Evolutionary conservation across 2,888 invertebrate genomes (phyloP).

Genomic region (Spodoptera exigua): DNA sequence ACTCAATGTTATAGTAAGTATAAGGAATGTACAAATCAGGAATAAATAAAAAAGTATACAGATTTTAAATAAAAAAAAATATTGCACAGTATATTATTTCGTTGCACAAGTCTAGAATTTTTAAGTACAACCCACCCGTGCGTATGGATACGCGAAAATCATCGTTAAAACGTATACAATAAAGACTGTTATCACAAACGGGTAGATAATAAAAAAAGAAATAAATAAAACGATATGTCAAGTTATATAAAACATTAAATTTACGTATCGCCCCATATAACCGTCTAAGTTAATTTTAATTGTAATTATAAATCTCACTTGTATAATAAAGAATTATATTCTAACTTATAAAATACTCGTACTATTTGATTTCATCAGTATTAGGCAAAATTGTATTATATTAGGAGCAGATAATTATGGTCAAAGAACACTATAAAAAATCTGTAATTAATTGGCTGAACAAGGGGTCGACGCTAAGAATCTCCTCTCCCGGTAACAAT

Average conservation of each 20-base stretch:
- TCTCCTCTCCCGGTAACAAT: too few species aligned
- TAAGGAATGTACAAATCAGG: conserved; percentile 51
- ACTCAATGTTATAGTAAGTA: conserved; percentile 27
- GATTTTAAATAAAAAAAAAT: conserved; percentile 49
- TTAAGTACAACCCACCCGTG: conserved; percentile 29
- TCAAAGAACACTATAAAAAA: too few species aligned
- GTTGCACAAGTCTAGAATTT: conserved; percentile 36
- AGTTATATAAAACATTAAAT: conserved; percentile 22
- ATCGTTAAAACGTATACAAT: too few species aligned
- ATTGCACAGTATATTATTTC: conserved; percentile 51
- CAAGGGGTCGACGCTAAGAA: too few species aligned
- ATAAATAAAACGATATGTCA: conserved; percentile 35
- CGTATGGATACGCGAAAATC: too few species aligned
- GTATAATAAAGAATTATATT: conserved; percentile 27
- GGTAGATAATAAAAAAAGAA: conserved; percentile 4
- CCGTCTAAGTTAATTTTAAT: conserved; percentile 1
- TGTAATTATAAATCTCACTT: conserved; percentile 41
- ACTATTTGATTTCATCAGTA: conserved; percentile 11
- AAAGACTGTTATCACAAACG: too few species aligned
- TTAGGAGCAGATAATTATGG: too few species aligned
- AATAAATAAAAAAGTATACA: conserved; percentile 31
- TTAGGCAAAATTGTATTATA: not conserved
- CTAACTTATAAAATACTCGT: conserved; percentile 10
- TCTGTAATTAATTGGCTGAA: too few species aligned
- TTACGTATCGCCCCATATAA: conserved; percentile 14